Percentiles rank a stretch among this genome's conserved stretches.
Conservation (phyloP, 2,888 invertebrate genomes). For the Melieria omissa region DNA sequence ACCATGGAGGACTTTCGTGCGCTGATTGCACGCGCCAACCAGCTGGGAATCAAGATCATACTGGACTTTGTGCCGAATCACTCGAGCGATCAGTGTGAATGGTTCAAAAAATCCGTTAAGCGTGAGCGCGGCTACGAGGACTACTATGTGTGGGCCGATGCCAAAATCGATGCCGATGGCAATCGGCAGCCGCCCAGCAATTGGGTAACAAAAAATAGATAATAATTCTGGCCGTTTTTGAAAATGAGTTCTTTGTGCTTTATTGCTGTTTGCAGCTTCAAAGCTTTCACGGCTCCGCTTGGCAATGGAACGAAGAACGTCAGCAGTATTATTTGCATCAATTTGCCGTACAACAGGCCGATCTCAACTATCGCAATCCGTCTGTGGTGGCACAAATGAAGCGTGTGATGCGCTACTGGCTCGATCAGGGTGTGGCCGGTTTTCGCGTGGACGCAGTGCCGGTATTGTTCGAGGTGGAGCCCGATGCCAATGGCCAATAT, state of each 20-base stretch:
- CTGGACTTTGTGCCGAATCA: conserved; percentile 76
- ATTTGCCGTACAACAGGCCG: conserved; percentile 72
- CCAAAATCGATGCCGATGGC: conserved; percentile 45
- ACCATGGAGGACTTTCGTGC: conserved; percentile 70
- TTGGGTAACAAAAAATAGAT: conserved; percentile 57
- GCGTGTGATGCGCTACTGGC: conserved; percentile 76
- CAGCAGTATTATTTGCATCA: conserved; percentile 74
- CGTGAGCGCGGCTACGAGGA: conserved; percentile 71
- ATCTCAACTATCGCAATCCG: conserved; percentile 77
- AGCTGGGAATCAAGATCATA: conserved; percentile 68
- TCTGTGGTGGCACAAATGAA: conserved; percentile 74
- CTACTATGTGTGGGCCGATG: conserved; percentile 74
- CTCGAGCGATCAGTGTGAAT: conserved; percentile 65
- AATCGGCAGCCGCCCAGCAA: conserved; percentile 66
- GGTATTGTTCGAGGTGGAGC: conserved; percentile 68
- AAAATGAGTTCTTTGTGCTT: background rate
- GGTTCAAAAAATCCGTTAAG: conserved; percentile 74
- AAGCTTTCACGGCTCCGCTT: conserved; percentile 71
- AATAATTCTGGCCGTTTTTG: background rate
- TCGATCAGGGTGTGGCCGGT: conserved; percentile 78
- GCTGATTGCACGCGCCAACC: conserved; percentile 64
- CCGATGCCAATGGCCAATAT: conserved; percentile 67
- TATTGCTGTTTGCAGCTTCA: conserved; percentile 40
- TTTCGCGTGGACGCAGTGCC: conserved; percentile 72
- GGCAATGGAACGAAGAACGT: conserved; percentile 71